Evolutionary conservation across 1,140 invertebrate genomes (phyloP).

Genomic region (Macrotrachela quadricornifera): DNA sequence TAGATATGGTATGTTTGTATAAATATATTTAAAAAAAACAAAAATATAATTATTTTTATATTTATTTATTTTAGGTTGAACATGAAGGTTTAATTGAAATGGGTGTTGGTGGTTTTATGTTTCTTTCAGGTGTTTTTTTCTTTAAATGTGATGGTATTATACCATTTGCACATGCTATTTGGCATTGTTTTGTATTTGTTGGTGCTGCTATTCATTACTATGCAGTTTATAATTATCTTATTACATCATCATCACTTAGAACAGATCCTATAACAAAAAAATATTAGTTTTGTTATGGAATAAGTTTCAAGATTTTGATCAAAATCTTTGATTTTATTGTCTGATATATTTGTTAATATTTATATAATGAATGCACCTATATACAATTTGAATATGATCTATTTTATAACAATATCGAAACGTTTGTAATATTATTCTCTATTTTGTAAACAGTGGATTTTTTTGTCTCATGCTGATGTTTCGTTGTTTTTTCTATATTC

Average conservation of each 20-base stretch:
- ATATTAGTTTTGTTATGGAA: too few species aligned
- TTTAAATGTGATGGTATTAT: conserved; percentile 79
- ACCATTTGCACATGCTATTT: conserved; percentile 83
- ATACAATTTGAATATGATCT: too few species aligned
- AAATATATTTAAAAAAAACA: background rate
- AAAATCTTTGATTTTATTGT: too few species aligned
- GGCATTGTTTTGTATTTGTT: conserved; percentile 72
- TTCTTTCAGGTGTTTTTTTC: conserved; percentile 65
- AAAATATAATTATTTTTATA: background rate
- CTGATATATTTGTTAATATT: too few species aligned
- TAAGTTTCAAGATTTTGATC: too few species aligned
- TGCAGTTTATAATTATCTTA: conserved; percentile 28
- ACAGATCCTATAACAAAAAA: too few species aligned
- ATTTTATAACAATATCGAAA: too few species aligned
- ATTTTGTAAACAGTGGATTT: too few species aligned
- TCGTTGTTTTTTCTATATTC: too few species aligned
- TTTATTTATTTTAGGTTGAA: conserved; percentile 37
- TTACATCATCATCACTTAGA: conserved; percentile 8
- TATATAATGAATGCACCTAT: too few species aligned
- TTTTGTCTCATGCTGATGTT: too few species aligned
- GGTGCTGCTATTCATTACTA: conserved; percentile 62
- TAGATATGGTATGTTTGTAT: conserved; percentile 10
- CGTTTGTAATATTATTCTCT: too few species aligned
- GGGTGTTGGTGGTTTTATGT: conserved; percentile 58
- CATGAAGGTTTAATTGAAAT: conserved; percentile 55